Conservation (phyloP, 2,888 invertebrate genomes). For the Sinhomidia bicolor region DNA sequence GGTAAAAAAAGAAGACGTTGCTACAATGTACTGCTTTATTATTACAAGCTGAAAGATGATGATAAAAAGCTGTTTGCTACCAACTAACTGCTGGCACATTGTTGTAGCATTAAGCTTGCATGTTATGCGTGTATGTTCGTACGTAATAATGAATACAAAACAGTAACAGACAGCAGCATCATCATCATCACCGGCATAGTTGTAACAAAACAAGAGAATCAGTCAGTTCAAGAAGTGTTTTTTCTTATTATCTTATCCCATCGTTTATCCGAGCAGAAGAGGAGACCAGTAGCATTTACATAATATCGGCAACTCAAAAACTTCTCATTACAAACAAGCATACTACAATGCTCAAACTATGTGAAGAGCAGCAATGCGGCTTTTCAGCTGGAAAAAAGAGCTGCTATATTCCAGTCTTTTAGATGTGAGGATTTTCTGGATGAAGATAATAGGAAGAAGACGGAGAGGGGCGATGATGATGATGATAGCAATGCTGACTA, state of each 20-base stretch:
- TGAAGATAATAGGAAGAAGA: conserved; percentile 6
- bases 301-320: not conserved
- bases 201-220: not conserved
- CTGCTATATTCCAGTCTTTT: not conserved
- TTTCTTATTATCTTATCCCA: conserved; percentile 3
- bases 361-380: conserved; percentile 33
- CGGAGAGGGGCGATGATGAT: too few relatives aligned
- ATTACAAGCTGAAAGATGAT: conserved; percentile 9
- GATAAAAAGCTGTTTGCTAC: conserved; percentile 23
- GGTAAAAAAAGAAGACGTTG: not conserved
- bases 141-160: not conserved
- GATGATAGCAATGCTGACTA: too few relatives aligned
- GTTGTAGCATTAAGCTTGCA: not conserved
- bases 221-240: not conserved
- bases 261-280: not conserved
- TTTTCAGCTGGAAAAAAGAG: not conserved
- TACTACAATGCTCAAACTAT: too few relatives aligned
- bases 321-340: not conserved
- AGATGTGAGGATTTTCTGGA: not conserved
- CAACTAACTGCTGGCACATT: conserved; percentile 24
- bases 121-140: not conserved
- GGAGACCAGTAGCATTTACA: conserved; percentile 41
- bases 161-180: not conserved
- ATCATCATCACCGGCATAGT: not conserved
- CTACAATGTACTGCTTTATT: not conserved